These are phyloP conservation scores for Pampus argenteus DNA, from an alignment of 2,797 vertebrate species.

Conservation along the genomic window DNA sequence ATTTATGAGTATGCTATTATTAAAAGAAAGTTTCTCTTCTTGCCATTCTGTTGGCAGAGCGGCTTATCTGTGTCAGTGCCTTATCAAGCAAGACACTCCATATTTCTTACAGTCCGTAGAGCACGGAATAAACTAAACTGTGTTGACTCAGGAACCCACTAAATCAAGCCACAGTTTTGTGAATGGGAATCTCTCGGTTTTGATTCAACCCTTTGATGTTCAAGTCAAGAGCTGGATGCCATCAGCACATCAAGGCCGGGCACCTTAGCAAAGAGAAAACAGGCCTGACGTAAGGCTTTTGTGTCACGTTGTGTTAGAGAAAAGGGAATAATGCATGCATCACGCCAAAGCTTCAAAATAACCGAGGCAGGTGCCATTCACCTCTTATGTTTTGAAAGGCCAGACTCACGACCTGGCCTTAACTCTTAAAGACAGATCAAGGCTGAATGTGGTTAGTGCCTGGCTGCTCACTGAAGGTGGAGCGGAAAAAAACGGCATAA, in stretches of 20 bases:
- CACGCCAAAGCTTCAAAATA: slow-evolving; percentile 55
- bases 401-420: slow-evolving; percentile 28
- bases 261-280: slow-evolving; percentile 37
- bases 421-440: slow-evolving; percentile 24
- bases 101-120: slow-evolving; percentile 64
- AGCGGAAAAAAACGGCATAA: slow-evolving; percentile 61
- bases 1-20: slow-evolving; percentile 43
- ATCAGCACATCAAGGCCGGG: slow-evolving; percentile 35
- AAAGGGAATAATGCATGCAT: slow-evolving; percentile 64
- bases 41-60: slow-evolving; percentile 47
- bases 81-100: slow-evolving; percentile 80
- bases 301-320: slow-evolving; percentile 51
- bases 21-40: slow-evolving; percentile 38
- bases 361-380: slow-evolving; percentile 36
- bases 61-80: slow-evolving; percentile 84
- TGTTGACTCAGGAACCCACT: slow-evolving; percentile 77
- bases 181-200: slow-evolving; percentile 50
- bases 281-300: slow-evolving; percentile 41
- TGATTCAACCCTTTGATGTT: slow-evolving; percentile 52
- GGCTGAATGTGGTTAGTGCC: slow-evolving; percentile 34
- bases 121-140: slow-evolving; percentile 53
- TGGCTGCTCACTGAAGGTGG: slow-evolving; percentile 44
- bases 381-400: slow-evolving; percentile 35
- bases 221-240: slow-evolving; percentile 42
- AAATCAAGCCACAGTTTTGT: slow-evolving; percentile 62